A percentile compares a stretch with the other conserved stretches of the same genome.
phyloP scores from a whole-genome alignment of 2,113 vertebrate genomes.

The Ahaetulla prasina region DNA sequence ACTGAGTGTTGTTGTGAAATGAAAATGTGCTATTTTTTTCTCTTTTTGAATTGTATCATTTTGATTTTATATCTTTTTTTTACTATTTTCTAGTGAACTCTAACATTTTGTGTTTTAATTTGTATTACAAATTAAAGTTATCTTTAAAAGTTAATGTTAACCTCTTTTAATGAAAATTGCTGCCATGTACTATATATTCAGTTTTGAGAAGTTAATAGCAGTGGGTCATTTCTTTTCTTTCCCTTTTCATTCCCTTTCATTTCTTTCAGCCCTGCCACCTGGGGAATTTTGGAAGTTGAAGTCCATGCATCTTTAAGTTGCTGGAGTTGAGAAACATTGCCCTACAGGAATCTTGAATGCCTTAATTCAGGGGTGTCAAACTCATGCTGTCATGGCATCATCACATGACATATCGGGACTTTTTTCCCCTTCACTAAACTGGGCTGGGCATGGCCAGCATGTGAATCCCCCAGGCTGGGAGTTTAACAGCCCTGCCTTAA shows the following conservation, averaged over 20 bases:
- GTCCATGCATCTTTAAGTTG: background rate
- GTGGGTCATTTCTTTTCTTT: background rate
- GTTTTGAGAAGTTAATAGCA: background rate
- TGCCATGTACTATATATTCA: background rate
- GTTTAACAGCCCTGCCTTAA: too few species aligned
- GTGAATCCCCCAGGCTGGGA: too few species aligned
- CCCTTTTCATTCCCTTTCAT: too few species aligned
- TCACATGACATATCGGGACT: too few species aligned
- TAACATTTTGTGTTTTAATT: background rate
- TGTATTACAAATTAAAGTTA: background rate
- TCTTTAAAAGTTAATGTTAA: background rate
- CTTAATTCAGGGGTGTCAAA: background rate
- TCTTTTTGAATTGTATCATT: background rate
- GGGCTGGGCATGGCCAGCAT: too few species aligned
- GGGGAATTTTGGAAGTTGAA: background rate
- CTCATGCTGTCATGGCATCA: accelerated
- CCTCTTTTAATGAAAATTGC: background rate
- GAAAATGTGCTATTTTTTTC: too few species aligned
- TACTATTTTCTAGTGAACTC: background rate
- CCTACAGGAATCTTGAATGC: background rate
- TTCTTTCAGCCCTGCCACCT: background rate
- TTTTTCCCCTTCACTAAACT: too few species aligned
- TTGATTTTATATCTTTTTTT: background rate
- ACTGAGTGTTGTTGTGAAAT: background rate
- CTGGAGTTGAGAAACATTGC: background rate